Evolutionary conservation across 2,113 vertebrate species (phyloP).

Genomic region (Prionailurus bengalensis): DNA sequence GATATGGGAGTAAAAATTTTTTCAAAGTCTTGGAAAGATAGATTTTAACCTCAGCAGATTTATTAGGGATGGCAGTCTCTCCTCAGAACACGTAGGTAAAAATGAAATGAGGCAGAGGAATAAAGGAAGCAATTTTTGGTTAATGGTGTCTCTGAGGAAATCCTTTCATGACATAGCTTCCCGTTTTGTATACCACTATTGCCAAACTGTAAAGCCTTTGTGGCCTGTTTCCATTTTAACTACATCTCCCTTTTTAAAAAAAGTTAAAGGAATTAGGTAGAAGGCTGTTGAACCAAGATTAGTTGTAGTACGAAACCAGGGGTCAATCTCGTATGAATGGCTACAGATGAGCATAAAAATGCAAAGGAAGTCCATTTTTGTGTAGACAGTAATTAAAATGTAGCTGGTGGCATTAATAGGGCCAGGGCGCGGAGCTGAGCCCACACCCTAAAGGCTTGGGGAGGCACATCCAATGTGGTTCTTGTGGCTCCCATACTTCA

Average conservation of each 20-base stretch:
- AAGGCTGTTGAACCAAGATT: background rate
- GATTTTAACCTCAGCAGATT: background rate
- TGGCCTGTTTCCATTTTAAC: background rate
- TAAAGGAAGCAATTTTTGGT: background rate
- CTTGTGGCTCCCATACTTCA: background rate
- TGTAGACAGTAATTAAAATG: background rate
- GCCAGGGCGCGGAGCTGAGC: background rate
- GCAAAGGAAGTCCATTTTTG: background rate
- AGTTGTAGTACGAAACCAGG: background rate
- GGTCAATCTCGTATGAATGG: background rate
- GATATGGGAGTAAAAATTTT: background rate
- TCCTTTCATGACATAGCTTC: background rate
- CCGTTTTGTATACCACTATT: background rate
- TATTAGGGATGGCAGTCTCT: background rate
- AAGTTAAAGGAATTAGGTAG: background rate
- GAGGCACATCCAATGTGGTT: background rate
- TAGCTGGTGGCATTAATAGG: background rate
- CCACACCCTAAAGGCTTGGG: accelerated
- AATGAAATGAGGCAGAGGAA: background rate
- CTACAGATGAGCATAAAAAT: background rate
- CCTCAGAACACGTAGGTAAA: background rate
- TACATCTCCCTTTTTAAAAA: background rate
- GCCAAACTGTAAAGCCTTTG: background rate
- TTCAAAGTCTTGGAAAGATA: background rate
- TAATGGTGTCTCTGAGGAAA: background rate